Conservation (phyloP, 2,888 invertebrate genomes). For the Mylabris sibirica region DNA sequence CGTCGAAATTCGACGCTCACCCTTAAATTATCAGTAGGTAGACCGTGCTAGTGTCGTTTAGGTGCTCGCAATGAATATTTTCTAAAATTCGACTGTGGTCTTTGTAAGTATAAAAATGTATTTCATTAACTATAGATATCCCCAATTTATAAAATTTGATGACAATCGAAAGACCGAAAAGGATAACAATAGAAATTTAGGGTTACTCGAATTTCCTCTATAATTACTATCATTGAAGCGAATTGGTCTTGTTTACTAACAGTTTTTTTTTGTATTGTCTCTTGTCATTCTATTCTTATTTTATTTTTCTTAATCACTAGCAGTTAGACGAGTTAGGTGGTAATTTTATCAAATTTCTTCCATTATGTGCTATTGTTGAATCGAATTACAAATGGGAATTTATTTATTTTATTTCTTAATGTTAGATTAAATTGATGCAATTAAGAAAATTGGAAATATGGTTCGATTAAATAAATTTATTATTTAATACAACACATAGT, state of each 20-base stretch:
- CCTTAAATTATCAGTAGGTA: slow-evolving; percentile 62
- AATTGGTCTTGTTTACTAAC: slow-evolving; percentile 33
- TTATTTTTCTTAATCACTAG: neutral
- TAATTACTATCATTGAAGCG: neutral
- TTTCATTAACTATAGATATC: neutral
- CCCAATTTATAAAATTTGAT: neutral
- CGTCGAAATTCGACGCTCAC: slow-evolving; percentile 56
- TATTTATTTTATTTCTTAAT: neutral
- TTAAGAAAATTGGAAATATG: slow-evolving; percentile 13
- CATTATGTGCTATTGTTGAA: neutral
- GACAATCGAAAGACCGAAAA: neutral
- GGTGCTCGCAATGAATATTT: slow-evolving; percentile 61
- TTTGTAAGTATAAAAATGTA: slow-evolving; percentile 52
- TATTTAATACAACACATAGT: slow-evolving; percentile 19
- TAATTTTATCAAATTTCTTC: neutral
- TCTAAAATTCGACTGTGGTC: slow-evolving; percentile 61
- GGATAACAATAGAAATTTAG: neutral
- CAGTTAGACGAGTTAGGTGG: neutral
- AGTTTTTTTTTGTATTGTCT: slow-evolving; percentile 27
- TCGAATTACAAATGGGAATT: neutral
- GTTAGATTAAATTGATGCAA: neutral
- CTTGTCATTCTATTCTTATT: neutral
- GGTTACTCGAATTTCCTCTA: neutral
- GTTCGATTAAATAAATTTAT: slow-evolving; percentile 29
- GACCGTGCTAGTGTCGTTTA: slow-evolving; percentile 61